Base-by-base conservation (phyloP, 2,888 invertebrate species). In the Diplolepis rosae region DNA sequence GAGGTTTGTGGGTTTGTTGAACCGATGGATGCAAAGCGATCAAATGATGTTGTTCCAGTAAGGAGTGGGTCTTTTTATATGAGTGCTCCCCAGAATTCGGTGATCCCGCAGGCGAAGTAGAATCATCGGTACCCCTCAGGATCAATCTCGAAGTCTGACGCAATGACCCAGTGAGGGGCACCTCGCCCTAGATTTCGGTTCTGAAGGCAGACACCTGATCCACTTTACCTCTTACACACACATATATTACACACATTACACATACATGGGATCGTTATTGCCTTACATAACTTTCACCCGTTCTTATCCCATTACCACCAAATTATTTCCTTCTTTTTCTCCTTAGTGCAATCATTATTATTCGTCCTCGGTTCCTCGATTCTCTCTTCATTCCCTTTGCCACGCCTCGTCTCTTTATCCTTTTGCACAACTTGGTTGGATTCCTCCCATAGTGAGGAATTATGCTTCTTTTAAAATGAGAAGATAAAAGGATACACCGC, bases 11-110 rank as follows among this genome's bases (percentile, higher is more conserved):
- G 30, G 30, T 61, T 61, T 61, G 39, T 35, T 61, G 7, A 39
- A 35, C 32, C 39, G 24, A 24, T 24, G 61, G 35, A 61, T 61
- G 61, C 0, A 24, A 67, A 27, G 22, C 28, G 45, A 67, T 67
- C 30, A 32, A 67, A 50, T 67, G 66, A 67, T 67, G 66, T 51
- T 67, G 51, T 32, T 18, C 51, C 6, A 24, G n/a, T 50, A 27
- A 27, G n/a, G 35, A 39, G 24, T 35, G 30, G 28, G 32, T 50
- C 50, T 39, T 67, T 67, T 67, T 67, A 67, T 67, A 67, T 51
- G 51, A 67, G 51, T 35, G 51, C 35, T 61, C 61, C 61, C 61
- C 61, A 39, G 7, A 22, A 39, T 39, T 61, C 24, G 35, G 32
- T 27, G 39, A 24, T 61, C 61, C 61, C 61, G 32, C 24, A 39